Base-by-base conservation (phyloP, 2,888 invertebrate genomes). In the Druceiella hillmani region DNA sequence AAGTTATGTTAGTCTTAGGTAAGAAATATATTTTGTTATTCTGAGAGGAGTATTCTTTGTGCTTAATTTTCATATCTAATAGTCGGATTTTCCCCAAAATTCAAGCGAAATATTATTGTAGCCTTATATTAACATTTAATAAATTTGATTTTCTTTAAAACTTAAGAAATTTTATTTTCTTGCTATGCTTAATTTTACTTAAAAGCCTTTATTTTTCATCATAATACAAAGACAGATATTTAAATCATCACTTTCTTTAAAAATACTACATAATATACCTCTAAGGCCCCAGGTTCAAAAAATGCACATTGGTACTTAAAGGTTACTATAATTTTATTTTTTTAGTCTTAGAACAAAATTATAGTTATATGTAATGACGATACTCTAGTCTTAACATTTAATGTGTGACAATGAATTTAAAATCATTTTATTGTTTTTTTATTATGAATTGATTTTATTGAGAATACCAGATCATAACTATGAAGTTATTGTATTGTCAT, bases 191-290 rank as follows among this genome's bases (percentile, higher is more conserved):
- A 29, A 11, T 11, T 29, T 29, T 29, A 6, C 30, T 29, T 12
- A 29, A 29, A n/a, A 29, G 15, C 6, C 30, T 29, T 29, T 12
- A 29, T 29, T 13, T 29, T 29, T 29, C 30, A 29, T 29, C 13
- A 14, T 29, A 29, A 29, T 14, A 16, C 30, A 29, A 14, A 12
- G 30, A 13, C 30, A 29, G 4, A 29, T 29, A 29, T 29, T 11
- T 29, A 29, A 29, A 4, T 29, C 30, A 29, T 29, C 30, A 29
- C 30, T 29, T 29, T 29, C 30, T 29, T 29, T 29, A 29, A 29
- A 29, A 11, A n/a, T n/a, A 29, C 30, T 29, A 29, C 13, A 29
- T 13, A 14, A 29, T 29, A 29, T 29, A 29, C 30, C 30, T 29
- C 30, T 29, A 13, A 12, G 30, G 11, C 30, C 30, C 15, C 30